Base-by-base conservation (phyloP, 2,888 invertebrate species). In the Pseudococcus longispinus region DNA sequence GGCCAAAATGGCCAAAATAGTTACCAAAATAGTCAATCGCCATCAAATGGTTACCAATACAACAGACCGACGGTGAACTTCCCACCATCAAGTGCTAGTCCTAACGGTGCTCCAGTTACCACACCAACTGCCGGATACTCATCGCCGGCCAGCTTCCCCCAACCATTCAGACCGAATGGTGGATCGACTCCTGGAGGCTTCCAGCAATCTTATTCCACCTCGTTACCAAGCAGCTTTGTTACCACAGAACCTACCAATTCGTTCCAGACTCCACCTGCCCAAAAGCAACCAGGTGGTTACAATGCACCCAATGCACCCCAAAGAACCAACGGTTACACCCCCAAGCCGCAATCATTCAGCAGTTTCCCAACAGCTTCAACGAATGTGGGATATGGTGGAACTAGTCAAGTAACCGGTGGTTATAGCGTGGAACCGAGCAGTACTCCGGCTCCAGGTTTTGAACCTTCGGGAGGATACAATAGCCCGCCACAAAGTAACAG, bases 41-140 rank as follows among this genome's bases (percentile, higher is more conserved):
- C 77, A 20, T 51, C 80, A 20, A 84, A 74, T 46, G 87, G 87
- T 70, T 87, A 87, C 60, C 87, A 87, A 44, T 87, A 87, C 15
- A 87, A 51, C 44, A 55, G 44, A 32, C 87, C 87, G 0, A 29
- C 87, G 51, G 44, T 46, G 32, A 42, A 23, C 9, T 87, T 83
- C 32, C 77, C 86, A 60, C 32, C 60, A 9, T 18, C 84, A 23
- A 65, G 32, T 32, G 37, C 60, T 84, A 84, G 55, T 84, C 84
- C 84, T 5, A 37, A 20, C 65, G 37, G 37, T 20, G 37, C n/a
- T 18, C 60, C 13, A 65, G 51, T 55, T 29, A 23, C 55, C 29
- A 11, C 20, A n/a, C 18, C 83, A 37, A 83, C 70, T 13, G 20
- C 60, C 32, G 55, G 74, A 32, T 65, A 37, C 29, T 83, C 60